phyloP scores from a whole-genome alignment of 2,888 invertebrate species.

The Barypeithes pellucidus region DNA sequence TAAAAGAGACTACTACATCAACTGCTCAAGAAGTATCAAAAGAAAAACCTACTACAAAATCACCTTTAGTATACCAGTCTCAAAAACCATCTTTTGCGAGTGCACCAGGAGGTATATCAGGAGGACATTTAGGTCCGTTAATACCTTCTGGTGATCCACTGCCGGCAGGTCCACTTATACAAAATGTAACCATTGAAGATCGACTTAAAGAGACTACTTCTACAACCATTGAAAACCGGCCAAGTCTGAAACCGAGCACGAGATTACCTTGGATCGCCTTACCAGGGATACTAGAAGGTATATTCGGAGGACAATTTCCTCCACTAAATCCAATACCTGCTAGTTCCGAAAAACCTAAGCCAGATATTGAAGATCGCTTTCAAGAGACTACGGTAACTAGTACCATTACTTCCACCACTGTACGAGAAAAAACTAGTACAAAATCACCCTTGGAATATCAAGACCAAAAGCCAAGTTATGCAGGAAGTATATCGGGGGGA shows the following conservation, averaged over 20 bases:
- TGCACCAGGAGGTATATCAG: slow-evolving; percentile 9
- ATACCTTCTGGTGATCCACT: slow-evolving; percentile 29
- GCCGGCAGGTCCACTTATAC: not conserved
- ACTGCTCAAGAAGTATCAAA: not conserved
- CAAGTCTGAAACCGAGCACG: slow-evolving; percentile 4
- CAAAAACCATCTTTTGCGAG: slow-evolving; percentile 30
- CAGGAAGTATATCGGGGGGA: slow-evolving; percentile 18
- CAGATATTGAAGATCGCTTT: slow-evolving; percentile 10
- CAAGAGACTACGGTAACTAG: not conserved
- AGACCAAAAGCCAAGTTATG: slow-evolving; percentile 22
- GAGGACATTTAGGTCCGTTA: slow-evolving; percentile 30
- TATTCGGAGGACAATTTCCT: slow-evolving; percentile 6
- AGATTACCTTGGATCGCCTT: slow-evolving; percentile 10
- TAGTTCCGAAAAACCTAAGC: not conserved
- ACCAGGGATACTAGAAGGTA: slow-evolving; percentile 4
- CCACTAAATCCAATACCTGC: slow-evolving; percentile 56
- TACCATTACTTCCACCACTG: not conserved
- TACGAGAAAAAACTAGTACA: not conserved
- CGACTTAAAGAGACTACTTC: slow-evolving; percentile 31
- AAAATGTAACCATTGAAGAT: slow-evolving; percentile 1
- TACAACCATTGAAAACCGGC: not conserved
- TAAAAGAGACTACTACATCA: slow-evolving; percentile 2
- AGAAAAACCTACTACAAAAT: slow-evolving; percentile 8
- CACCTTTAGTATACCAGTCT: slow-evolving; percentile 29
- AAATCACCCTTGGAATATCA: slow-evolving; percentile 15